A percentile compares a stretch with the other conserved stretches of the same genome.
Evolutionary conservation across 2,888 invertebrate species (phyloP).

Genomic region (Pyrrhia umbra): DNA sequence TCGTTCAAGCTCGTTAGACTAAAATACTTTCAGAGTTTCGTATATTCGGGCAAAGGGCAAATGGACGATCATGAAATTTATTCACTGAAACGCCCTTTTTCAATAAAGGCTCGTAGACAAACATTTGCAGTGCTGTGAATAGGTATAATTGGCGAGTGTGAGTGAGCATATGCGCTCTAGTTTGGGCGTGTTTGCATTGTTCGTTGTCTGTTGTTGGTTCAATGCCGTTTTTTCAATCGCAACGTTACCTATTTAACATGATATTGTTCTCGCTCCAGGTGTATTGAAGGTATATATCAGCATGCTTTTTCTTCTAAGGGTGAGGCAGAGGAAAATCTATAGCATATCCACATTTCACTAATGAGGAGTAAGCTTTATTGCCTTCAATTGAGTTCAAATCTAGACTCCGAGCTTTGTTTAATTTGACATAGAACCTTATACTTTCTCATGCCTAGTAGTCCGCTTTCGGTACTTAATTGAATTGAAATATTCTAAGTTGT

Average conservation of each 20-base stretch:
- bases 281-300: rapidly evolving
- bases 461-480: no score
- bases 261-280: neutral
- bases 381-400: no score
- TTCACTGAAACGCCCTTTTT: constrained; percentile 59
- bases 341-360: no score
- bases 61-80: constrained; percentile 60
- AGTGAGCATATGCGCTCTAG: constrained; percentile 6
- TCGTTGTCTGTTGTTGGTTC: constrained; percentile 15
- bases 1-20: constrained; percentile 61
- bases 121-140: constrained; percentile 51
- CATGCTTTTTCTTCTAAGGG: no score
- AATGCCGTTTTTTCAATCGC: constrained; percentile 13
- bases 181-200: constrained; percentile 24
- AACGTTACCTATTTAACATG: neutral
- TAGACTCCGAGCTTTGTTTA: no score
- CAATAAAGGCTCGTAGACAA: constrained; percentile 52
- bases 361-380: no score
- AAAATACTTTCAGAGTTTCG: constrained; percentile 47
- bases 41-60: constrained; percentile 51
- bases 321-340: no score
- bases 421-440: no score
- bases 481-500: no score
- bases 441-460: no score
- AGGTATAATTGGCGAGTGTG: constrained; percentile 37